Base-by-base conservation (phyloP, 2,888 invertebrate genomes). In the Aethes cnicana region DNA sequence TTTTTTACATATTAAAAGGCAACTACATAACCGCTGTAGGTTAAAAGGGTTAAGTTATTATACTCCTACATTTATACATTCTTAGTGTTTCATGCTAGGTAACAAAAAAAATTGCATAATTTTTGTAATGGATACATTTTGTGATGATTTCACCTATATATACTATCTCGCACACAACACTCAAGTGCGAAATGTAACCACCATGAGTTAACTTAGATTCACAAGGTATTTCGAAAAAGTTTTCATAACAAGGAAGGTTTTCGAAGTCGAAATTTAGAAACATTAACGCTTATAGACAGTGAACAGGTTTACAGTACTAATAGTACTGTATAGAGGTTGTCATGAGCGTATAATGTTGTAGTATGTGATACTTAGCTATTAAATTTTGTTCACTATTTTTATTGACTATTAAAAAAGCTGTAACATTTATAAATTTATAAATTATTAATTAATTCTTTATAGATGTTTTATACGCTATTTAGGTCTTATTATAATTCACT, bases 31-130 rank as follows among this genome's bases (percentile, higher is more conserved):
- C 30, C 30, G 30, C 1, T 30, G 30, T 30, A 11, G 14, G 30
- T 30, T 30, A 30, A 30, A 30, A 30, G 14, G 14, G 7, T 30
- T 12, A 7, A 30, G 14, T 30, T 30, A 30, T 30, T 30, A 30
- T 30, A 14, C 14, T 6, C 12, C 11, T 12, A 5, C 30, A 12
- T 12, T 30, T 30, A 30, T 7, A 30, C 28, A 28, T 28, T 28
- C 28, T 28, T 28, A 30, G 14, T 11, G 28, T 30, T 12, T 30
- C 11, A 30, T 14, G 14, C 14, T 30, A 30, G 30, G 30, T 30
- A 30, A 30, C 14, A n/a, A 30, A 30, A 30, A 30, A 30, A 12
- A 30, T 30, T 30, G 30, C 14, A 30, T 30, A 30, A 30, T 30
- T 30, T 30, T 30, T 30, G 14, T 30, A 30, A 30, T 30, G 30